phyloP scores from a whole-genome alignment of 2,888 invertebrate genomes.

The Polydrusus tereticollis region DNA sequence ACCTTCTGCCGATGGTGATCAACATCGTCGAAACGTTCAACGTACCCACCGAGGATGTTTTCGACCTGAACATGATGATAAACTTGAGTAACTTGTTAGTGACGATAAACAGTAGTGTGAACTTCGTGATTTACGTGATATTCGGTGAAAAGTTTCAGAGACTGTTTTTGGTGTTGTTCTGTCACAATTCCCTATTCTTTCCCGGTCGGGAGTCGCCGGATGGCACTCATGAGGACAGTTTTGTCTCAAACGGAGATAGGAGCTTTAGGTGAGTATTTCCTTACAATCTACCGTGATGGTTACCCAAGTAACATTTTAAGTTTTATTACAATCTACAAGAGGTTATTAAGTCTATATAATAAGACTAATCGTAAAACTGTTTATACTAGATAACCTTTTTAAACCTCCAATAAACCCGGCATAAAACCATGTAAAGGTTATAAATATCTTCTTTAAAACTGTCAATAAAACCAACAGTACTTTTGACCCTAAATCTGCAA shows the following conservation, averaged over 20 bases:
- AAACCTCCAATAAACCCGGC: no score
- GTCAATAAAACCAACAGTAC: no score
- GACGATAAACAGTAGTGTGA: constrained; percentile 78
- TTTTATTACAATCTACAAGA: no score
- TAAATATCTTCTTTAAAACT: no score
- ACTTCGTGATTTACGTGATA: constrained; percentile 79
- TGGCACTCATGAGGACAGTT: constrained; percentile 85
- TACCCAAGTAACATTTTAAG: no score
- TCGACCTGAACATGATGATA: constrained; percentile 75
- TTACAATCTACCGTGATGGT: no score
- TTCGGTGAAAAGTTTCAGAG: constrained; percentile 97
- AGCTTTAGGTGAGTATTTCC: constrained; percentile 70
- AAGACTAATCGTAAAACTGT: no score
- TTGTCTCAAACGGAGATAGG: constrained; percentile 84
- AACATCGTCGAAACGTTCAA: constrained; percentile 87
- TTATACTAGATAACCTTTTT: no score
- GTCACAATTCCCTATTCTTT: constrained; percentile 63
- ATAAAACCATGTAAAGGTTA: no score
- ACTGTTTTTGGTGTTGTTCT: constrained; percentile 72
- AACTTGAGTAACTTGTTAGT: constrained; percentile 92
- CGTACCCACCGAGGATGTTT: constrained; percentile 67
- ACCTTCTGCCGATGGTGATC: constrained; percentile 86
- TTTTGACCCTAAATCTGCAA: no score
- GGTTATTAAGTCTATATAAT: no score
- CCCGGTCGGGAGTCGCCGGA: constrained; percentile 78